These are phyloP conservation scores for Drosophila testacea DNA, from an alignment of 2,888 invertebrate species.

Conservation along the genomic window DNA sequence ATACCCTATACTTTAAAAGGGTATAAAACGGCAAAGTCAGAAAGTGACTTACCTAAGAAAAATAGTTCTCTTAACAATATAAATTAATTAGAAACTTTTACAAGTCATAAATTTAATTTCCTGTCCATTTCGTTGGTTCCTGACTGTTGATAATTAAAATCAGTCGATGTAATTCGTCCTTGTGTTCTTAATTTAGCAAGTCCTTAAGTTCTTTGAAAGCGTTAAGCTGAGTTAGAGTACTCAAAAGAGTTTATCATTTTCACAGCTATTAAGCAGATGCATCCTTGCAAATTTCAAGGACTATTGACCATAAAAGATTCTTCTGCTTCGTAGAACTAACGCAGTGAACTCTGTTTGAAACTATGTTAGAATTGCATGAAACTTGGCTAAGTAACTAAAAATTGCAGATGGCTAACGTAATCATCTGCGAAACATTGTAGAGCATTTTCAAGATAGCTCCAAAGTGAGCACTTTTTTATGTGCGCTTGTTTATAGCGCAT, in stretches of 20 bases:
- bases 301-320: conserved; percentile 13
- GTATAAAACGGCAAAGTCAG: background rate
- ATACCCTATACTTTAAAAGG: background rate
- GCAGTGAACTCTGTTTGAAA: conserved; percentile 8
- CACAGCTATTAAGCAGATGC: conserved; percentile 8
- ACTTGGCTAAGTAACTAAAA: conserved; percentile 50
- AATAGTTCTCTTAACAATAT: background rate
- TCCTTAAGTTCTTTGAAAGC: background rate
- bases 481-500: conserved; percentile 65
- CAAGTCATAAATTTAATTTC: background rate
- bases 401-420: conserved; percentile 58
- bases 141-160: background rate
- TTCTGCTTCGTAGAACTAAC: conserved; percentile 16
- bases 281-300: conserved; percentile 3
- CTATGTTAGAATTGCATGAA: conserved; percentile 29
- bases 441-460: conserved; percentile 37
- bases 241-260: conserved; percentile 1
- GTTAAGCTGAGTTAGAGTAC: background rate
- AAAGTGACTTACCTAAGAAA: background rate
- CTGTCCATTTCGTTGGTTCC: background rate
- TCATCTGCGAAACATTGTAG: conserved; percentile 68
- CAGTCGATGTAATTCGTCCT: background rate
- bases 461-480: conserved; percentile 53
- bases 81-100: too few species aligned
- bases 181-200: background rate